phyloP scores from a whole-genome alignment of 2,113 vertebrate species.

The Ctenomys sociabilis region DNA sequence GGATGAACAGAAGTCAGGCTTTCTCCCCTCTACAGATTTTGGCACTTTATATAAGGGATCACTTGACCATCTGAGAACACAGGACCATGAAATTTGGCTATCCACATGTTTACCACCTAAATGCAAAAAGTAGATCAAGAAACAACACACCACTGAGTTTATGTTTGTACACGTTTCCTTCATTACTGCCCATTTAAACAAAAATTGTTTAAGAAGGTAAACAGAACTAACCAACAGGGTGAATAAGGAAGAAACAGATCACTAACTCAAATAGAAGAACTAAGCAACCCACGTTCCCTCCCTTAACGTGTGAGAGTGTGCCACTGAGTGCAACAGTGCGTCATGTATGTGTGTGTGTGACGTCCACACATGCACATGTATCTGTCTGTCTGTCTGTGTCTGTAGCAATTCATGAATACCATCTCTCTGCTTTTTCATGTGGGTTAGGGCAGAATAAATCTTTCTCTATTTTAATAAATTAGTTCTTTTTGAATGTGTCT shows the following conservation, averaged over 20 bases:
- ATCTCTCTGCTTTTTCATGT: not conserved
- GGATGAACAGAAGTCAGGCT: not conserved
- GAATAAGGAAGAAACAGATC: not conserved
- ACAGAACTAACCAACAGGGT: not conserved
- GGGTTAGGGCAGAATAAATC: not conserved
- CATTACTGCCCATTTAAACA: not conserved
- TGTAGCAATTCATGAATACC: not conserved
- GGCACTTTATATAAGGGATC: not conserved
- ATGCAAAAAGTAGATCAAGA: not conserved
- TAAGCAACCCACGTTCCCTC: not conserved
- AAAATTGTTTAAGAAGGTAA: not conserved
- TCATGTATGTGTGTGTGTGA: not conserved
- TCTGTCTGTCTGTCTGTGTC: no score
- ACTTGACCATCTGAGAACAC: not conserved
- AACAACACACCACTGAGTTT: not conserved
- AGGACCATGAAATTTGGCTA: not conserved
- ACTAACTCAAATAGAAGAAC: not conserved
- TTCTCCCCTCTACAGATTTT: not conserved
- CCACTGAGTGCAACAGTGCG: not conserved
- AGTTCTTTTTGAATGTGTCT: conserved; percentile 16
- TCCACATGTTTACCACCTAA: not conserved
- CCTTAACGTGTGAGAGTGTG: not conserved
- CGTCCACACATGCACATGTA: no score
- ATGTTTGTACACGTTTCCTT: not conserved
- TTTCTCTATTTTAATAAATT: conserved; percentile 16